Evolutionary conservation across 2,113 vertebrate species (phyloP).

Genomic region (Malurus alboscapulatus): DNA sequence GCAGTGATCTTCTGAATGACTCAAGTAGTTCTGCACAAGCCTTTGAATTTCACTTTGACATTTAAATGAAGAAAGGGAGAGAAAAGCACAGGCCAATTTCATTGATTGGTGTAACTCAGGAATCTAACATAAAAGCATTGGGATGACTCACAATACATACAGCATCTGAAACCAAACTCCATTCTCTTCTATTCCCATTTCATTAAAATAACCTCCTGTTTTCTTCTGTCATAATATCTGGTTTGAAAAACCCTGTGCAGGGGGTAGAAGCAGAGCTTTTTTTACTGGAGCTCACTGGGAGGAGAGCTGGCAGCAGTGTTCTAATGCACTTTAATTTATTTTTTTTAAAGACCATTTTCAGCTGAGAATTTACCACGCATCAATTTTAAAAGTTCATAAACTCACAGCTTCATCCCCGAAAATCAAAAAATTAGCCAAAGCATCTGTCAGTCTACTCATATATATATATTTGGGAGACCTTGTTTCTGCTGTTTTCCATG

Average conservation of each 20-base stretch:
- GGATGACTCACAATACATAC: constrained; percentile 52
- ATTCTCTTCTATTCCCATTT: constrained; percentile 32
- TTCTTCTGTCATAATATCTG: constrained; percentile 32
- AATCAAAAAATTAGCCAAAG: background rate
- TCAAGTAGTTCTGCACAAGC: constrained; percentile 57
- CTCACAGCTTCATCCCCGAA: background rate
- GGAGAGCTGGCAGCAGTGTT: background rate
- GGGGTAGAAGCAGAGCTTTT: background rate
- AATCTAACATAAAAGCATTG: constrained; percentile 60
- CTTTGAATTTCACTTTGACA: constrained; percentile 76
- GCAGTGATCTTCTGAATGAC: constrained; percentile 63
- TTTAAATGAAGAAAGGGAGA: constrained; percentile 65
- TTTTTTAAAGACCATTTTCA: background rate
- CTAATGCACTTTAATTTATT: background rate
- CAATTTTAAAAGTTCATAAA: background rate
- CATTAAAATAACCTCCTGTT: constrained; percentile 41
- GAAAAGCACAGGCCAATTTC: constrained; percentile 62
- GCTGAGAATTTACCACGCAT: background rate
- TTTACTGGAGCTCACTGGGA: background rate
- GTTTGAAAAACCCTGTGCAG: background rate
- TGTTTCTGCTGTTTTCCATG: background rate
- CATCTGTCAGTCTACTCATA: background rate
- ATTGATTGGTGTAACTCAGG: constrained; percentile 66
- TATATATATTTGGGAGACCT: background rate
- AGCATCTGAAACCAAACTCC: constrained; percentile 50